These are phyloP conservation scores for Erebia aethiops DNA, from an alignment of 2,888 invertebrate genomes.

Conservation along the genomic window DNA sequence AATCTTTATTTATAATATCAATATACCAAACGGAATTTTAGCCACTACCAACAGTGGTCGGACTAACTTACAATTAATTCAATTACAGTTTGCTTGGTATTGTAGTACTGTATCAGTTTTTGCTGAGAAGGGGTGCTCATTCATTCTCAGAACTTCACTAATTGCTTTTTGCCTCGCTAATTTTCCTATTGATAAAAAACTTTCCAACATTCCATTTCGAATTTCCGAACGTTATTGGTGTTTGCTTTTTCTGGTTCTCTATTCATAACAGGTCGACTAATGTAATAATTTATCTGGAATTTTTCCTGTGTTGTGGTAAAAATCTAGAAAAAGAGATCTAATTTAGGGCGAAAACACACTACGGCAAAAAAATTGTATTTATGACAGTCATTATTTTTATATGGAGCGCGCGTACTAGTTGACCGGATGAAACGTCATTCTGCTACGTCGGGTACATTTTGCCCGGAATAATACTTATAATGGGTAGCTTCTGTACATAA, in stretches of 20 bases:
- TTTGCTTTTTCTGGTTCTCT: neutral
- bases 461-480: too few relatives aligned
- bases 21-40: constrained; percentile 5
- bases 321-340: too few relatives aligned
- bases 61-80: constrained; percentile 55
- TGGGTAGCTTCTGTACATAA: too few relatives aligned
- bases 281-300: too few relatives aligned
- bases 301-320: too few relatives aligned
- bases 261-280: too few relatives aligned
- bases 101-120: constrained; percentile 53
- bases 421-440: too few relatives aligned
- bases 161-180: constrained; percentile 42
- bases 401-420: too few relatives aligned
- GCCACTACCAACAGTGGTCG: constrained; percentile 6
- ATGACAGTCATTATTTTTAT: too few relatives aligned
- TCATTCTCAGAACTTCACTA: constrained; percentile 45
- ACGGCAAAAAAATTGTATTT: too few relatives aligned
- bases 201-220: constrained; percentile 19
- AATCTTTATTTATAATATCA: constrained; percentile 2
- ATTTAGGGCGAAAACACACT: too few relatives aligned
- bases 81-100: constrained; percentile 58
- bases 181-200: constrained; percentile 32
- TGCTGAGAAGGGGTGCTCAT: constrained; percentile 51
- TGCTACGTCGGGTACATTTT: too few relatives aligned
- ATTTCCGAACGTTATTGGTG: neutral